These are phyloP conservation scores for Sterrhoptilus dennistouni DNA, from an alignment of 2,113 vertebrate species.

Conservation along the genomic window DNA sequence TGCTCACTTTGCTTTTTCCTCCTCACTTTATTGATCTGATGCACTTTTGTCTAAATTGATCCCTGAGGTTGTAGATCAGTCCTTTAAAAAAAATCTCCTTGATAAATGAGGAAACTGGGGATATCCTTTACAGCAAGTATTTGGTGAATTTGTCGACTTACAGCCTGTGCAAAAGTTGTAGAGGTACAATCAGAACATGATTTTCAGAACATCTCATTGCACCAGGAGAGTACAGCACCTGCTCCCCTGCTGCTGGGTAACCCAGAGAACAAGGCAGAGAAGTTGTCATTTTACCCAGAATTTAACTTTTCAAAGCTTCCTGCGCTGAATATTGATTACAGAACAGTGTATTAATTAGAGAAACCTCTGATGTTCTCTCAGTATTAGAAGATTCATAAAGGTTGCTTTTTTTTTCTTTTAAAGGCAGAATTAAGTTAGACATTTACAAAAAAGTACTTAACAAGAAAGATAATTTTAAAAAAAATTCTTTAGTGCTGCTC, in stretches of 20 bases:
- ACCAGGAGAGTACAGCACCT: not conserved
- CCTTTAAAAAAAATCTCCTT: slow-evolving; percentile 12
- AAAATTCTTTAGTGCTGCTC: not conserved
- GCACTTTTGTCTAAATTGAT: slow-evolving; percentile 43
- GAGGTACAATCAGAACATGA: not conserved
- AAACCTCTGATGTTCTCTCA: not conserved
- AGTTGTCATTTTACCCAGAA: not conserved
- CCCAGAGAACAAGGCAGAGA: not conserved
- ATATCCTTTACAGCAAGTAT: not conserved
- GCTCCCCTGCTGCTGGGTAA: not conserved
- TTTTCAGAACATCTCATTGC: not conserved
- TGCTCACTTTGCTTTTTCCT: not conserved
- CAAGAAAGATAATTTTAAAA: not conserved
- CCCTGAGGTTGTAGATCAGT: slow-evolving; percentile 27
- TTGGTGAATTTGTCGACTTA: not conserved
- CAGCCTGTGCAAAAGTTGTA: not conserved
- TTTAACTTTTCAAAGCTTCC: not conserved
- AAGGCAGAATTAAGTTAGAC: not conserved
- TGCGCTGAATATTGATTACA: not conserved
- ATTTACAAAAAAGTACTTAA: not conserved
- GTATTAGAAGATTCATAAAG: not conserved
- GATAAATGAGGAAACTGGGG: not conserved
- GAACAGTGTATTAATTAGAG: not conserved
- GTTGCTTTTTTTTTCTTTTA: not conserved
- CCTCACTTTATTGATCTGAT: slow-evolving; percentile 33